Evolutionary conservation across 2,797 vertebrate species (phyloP).

Genomic region (Mionectes olivaceus): DNA sequence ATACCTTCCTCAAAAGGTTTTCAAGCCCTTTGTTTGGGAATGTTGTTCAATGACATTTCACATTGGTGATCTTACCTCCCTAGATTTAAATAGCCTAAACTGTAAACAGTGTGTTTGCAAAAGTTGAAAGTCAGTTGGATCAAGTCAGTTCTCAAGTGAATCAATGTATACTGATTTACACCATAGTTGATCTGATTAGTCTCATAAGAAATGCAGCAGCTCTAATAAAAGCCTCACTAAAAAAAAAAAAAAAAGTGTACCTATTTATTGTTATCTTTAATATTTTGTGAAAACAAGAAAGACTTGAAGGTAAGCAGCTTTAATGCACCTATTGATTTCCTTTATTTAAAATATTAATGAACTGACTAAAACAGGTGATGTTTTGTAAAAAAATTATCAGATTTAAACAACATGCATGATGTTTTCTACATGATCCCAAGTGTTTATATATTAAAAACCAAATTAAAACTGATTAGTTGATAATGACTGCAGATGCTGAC

Average conservation of each 20-base stretch:
- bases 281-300: slow-evolving; percentile 64
- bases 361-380: slow-evolving; percentile 41
- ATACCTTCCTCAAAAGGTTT: not conserved
- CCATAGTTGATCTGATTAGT: slow-evolving; percentile 38
- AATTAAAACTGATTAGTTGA: slow-evolving; percentile 72
- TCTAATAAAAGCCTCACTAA: slow-evolving; percentile 23
- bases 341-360: slow-evolving; percentile 67
- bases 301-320: slow-evolving; percentile 31
- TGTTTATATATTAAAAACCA: slow-evolving; percentile 70
- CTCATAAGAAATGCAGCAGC: not conserved
- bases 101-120: not conserved
- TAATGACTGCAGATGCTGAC: slow-evolving; percentile 70
- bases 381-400: not conserved
- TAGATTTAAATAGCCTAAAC: not conserved
- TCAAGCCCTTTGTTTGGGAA: not conserved
- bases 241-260: not conserved
- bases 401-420: slow-evolving; percentile 57
- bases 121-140: slow-evolving; percentile 42
- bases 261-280: slow-evolving; percentile 52
- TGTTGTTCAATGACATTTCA: not conserved
- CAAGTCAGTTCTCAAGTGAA: slow-evolving; percentile 23
- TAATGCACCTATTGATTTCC: slow-evolving; percentile 61
- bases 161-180: not conserved
- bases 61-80: not conserved
- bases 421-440: slow-evolving; percentile 63